These are phyloP conservation scores for Eumaeus atala DNA, from an alignment of 1,140 invertebrate genomes.

Conservation along the genomic window DNA sequence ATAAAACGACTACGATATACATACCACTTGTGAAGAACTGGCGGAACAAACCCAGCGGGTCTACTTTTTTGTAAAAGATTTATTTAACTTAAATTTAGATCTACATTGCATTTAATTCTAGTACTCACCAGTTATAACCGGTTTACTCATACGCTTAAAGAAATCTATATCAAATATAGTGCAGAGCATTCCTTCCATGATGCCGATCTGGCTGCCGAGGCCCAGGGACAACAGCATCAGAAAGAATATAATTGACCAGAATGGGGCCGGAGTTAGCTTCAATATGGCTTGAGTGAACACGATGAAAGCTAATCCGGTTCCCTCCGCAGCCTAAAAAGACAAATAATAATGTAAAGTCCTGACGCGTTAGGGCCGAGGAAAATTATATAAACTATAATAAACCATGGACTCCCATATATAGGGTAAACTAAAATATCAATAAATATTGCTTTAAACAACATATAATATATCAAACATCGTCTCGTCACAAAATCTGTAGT, in stretches of 20 bases:
- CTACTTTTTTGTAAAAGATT: no score
- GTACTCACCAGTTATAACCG: slow-evolving; percentile 85
- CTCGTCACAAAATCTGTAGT: no score
- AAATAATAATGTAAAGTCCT: slow-evolving; percentile 28
- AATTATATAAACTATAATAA: no score
- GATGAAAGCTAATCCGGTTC: slow-evolving; percentile 93
- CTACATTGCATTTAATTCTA: not conserved
- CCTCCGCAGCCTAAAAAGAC: slow-evolving; percentile 86
- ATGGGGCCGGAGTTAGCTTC: slow-evolving; percentile 90
- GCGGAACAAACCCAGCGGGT: no score
- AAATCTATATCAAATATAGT: slow-evolving; percentile 94
- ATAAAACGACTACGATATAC: no score
- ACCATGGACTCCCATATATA: no score
- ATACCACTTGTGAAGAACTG: no score
- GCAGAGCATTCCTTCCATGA: slow-evolving; percentile 93
- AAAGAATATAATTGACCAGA: slow-evolving; percentile 96
- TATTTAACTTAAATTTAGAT: no score
- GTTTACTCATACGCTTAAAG: slow-evolving; percentile 90
- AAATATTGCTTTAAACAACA: no score
- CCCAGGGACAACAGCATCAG: slow-evolving; percentile 92
- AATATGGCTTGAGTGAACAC: slow-evolving; percentile 95
- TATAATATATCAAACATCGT: no score
- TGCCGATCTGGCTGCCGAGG: slow-evolving; percentile 93
- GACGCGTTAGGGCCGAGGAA: no score
- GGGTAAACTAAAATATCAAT: no score